A percentile compares a stretch with the other conserved stretches of the same genome.
Conservation (phyloP, 1,140 invertebrate species). For the Drosophila kurseongensis region DNA sequence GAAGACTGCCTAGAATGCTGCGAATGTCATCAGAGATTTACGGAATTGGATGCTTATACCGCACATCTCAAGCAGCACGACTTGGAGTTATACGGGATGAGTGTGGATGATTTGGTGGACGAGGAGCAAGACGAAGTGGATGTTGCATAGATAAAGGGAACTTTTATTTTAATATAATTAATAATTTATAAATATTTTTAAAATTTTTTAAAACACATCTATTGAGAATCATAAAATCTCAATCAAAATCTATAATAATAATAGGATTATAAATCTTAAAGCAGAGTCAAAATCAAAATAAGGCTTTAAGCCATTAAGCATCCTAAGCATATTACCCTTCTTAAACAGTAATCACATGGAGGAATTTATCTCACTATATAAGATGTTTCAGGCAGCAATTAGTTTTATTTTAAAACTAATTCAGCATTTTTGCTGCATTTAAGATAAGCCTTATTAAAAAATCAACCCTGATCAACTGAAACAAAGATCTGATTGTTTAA, state of each 20-base stretch:
- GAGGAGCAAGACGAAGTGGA: slow-evolving; percentile 68
- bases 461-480: too few relatives aligned
- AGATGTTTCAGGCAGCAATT: not conserved
- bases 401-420: too few relatives aligned
- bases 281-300: not conserved
- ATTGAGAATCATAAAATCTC: not conserved
- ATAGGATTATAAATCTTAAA: not conserved
- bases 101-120: slow-evolving; percentile 59
- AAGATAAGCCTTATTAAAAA: too few relatives aligned
- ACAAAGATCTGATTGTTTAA: too few relatives aligned
- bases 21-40: slow-evolving; percentile 72
- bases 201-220: not conserved
- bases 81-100: slow-evolving; percentile 63
- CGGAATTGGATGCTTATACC: slow-evolving; percentile 71
- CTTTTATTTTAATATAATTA: not conserved
- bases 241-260: not conserved
- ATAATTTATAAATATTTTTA: too few relatives aligned
- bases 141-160: slow-evolving; percentile 41
- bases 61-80: slow-evolving; percentile 74
- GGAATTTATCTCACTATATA: too few relatives aligned
- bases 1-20: slow-evolving; percentile 77
- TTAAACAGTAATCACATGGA: too few relatives aligned
- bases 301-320: not conserved
- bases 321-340: not conserved
- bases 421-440: not conserved